phyloP scores from a whole-genome alignment of 2,888 invertebrate species.

The Ochropacha duplaris region DNA sequence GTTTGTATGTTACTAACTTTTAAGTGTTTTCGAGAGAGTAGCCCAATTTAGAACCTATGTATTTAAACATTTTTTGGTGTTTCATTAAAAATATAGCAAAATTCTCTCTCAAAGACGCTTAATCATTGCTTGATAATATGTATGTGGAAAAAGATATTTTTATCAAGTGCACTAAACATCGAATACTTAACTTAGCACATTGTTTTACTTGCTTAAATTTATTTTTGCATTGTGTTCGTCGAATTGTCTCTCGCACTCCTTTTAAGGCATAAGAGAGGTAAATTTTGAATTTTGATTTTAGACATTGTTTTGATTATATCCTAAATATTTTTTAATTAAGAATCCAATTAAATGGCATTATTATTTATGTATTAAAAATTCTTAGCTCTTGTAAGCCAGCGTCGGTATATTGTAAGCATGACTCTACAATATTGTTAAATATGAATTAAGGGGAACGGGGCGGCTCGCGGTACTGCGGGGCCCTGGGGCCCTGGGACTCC shows the following conservation, averaged over 20 bases:
- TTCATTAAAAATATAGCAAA: too few relatives aligned
- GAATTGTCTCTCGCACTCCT: constrained; percentile 56
- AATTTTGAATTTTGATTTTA: constrained; percentile 63
- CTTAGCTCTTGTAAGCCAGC: constrained; percentile 62
- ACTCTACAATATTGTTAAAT: constrained; percentile 60
- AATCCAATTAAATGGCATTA: constrained; percentile 67
- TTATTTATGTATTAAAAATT: constrained; percentile 66
- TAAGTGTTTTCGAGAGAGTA: not conserved
- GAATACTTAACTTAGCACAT: not conserved
- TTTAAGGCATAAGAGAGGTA: constrained; percentile 61
- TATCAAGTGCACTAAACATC: not conserved
- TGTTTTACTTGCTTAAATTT: not conserved
- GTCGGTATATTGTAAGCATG: constrained; percentile 67
- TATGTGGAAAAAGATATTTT: not conserved
- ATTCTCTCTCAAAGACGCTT: not conserved
- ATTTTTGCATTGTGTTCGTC: constrained; percentile 5
- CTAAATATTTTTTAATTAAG: constrained; percentile 69
- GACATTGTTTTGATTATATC: constrained; percentile 65
- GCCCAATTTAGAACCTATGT: not conserved
- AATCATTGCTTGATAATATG: not conserved
- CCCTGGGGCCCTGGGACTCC: too few relatives aligned
- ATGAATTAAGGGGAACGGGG: constrained; percentile 72
- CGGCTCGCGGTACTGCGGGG: constrained; percentile 22
- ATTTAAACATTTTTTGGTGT: not conserved
- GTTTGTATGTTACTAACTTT: not conserved